Conservation (phyloP, 1,140 invertebrate genomes). For the Leptinotarsa lineolata region DNA sequence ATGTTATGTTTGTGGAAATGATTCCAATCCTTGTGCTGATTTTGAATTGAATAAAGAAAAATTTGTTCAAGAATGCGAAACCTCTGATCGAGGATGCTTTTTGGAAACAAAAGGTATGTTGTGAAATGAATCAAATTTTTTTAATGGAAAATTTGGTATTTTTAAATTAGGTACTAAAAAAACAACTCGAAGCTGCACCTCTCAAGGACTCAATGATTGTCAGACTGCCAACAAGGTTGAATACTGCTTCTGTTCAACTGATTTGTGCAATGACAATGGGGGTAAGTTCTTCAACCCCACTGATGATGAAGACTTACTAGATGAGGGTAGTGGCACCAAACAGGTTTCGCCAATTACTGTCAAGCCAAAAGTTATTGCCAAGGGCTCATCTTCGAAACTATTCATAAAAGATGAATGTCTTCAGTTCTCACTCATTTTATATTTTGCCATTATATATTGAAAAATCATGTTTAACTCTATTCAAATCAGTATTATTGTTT, state of each 20-base stretch:
- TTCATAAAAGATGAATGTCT: not conserved
- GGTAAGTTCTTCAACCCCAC: constrained; percentile 2
- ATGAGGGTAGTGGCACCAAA: constrained; percentile 12
- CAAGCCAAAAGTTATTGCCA: not conserved
- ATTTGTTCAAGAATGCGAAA: not conserved
- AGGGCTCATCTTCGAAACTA: not conserved
- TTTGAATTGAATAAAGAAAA: not conserved
- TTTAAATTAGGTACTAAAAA: not conserved
- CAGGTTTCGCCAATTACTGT: not conserved
- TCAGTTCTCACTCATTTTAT: not conserved
- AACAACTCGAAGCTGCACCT: not conserved
- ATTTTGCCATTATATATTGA: not conserved
- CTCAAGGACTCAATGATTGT: constrained; percentile 8
- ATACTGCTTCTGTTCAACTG: constrained; percentile 17
- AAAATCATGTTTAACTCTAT: not conserved
- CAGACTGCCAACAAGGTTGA: constrained; percentile 7
- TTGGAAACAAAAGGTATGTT: not conserved
- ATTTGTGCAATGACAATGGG: not conserved
- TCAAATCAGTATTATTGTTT: constrained; percentile 9
- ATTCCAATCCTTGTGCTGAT: not conserved
- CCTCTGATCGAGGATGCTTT: not conserved
- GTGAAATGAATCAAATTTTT: not conserved
- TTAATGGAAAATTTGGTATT: not conserved
- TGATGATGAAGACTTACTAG: constrained; percentile 15
- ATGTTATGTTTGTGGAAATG: not conserved